phyloP scores from a whole-genome alignment of 2,797 vertebrate species.

The Tokudaia tokunoshimensis region DNA sequence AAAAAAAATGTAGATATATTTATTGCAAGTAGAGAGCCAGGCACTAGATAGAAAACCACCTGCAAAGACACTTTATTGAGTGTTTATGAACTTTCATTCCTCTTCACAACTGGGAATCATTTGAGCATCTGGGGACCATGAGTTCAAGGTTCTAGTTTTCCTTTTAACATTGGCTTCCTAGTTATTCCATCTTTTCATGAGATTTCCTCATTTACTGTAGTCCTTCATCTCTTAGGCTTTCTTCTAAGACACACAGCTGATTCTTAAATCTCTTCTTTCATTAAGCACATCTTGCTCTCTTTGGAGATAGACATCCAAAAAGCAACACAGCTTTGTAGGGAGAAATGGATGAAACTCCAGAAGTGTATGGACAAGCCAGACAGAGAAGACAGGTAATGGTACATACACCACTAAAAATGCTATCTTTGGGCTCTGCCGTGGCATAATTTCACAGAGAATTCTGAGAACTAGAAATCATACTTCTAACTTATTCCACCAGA shows the following conservation, averaged over 20 bases:
- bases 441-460: not conserved
- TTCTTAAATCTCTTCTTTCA: not conserved
- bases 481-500: not conserved
- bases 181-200: not conserved
- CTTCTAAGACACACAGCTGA: not conserved
- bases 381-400: not conserved
- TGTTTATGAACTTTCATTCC: not conserved
- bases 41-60: not conserved
- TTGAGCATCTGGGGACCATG: not conserved
- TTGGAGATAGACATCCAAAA: too few species aligned
- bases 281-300: not conserved
- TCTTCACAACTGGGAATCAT: not conserved
- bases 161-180: not conserved
- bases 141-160: not conserved
- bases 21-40: not conserved
- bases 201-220: not conserved
- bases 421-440: not conserved
- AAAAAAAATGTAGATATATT: not conserved
- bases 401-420: not conserved
- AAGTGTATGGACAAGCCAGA: not conserved
- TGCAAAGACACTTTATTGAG: too few species aligned
- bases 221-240: not conserved
- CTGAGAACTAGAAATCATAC: not conserved
- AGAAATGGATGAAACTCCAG: not conserved
- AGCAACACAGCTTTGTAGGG: not conserved